Evolutionary conservation across 2,797 vertebrate species (phyloP), one percentile per base, ranked within the genome.

Genomic region (Chanos chanos): DNA sequence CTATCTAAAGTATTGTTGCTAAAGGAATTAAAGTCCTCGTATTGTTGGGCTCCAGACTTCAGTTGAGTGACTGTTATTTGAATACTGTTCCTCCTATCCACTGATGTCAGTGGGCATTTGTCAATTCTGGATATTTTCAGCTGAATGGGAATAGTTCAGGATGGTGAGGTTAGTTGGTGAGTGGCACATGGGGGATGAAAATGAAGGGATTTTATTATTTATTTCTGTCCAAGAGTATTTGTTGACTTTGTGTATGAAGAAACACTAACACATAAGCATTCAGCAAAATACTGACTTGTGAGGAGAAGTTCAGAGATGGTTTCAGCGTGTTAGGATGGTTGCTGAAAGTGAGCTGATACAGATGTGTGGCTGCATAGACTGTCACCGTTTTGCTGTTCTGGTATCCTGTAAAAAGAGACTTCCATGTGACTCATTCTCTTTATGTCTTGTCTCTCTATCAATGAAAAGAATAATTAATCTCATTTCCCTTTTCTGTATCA

Each of bases 61-160:
- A 9, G 73, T 71, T 87, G 81, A 61, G 31, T 65, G 53, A 86
- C 68, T 25, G 73, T 64, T 27, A 86, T 48, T 57, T 64, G 50
- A n/a, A 51, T 81, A 3, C 66, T 45, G 49, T 59, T 5, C 27
- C 2, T 24, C 0, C 50, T 9, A 40, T 81, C 82, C 27, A 6
- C n/a, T 0, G 57, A 52, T 59, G 49, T 63, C 64, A 86, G 70
- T 0, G 77, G 64, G 48, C 54, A 37, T 48, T 56, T 1, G 67
- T 87, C 80, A 52, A 66, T 81, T 63, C 77, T 74, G 1, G 66
- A 76, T 70, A 87, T 75, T 45, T 34, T 75, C 1, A 86, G 72
- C 86, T 87, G 77, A 13, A 9, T 34, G 44, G 30, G 0, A 47
- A 1, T n/a, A n/a, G n/a, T n/a, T n/a, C n/a, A n/a, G n/a, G n/a